Percentiles rank a stretch among this genome's conserved stretches.
Conservation (phyloP, 1,140 invertebrate species). For the Manduca sexta region DNA sequence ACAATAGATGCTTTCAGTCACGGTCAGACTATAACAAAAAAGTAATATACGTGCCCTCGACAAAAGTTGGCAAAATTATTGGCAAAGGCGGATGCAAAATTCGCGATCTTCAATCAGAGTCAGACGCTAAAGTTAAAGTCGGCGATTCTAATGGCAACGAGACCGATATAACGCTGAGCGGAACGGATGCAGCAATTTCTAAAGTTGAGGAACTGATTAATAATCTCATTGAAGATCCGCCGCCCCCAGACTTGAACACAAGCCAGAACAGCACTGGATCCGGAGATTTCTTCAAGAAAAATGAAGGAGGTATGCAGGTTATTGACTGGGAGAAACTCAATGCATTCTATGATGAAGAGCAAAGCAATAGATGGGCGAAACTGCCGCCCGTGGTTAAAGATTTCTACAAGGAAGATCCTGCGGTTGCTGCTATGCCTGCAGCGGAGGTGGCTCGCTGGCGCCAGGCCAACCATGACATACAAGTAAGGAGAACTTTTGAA, state of each 20-base stretch:
- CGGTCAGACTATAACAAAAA: constrained; percentile 37
- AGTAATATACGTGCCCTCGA: constrained; percentile 44
- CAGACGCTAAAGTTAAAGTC: constrained; percentile 53
- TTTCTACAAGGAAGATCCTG: constrained; percentile 88
- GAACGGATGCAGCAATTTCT: constrained; percentile 67
- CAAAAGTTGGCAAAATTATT: constrained; percentile 61
- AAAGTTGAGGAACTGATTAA: constrained; percentile 75
- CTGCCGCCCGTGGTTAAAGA: constrained; percentile 83
- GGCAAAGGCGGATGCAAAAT: constrained; percentile 85
- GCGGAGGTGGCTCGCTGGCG: constrained; percentile 78
- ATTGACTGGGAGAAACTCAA: constrained; percentile 59
- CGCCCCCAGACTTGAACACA: not conserved
- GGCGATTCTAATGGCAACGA: constrained; percentile 49
- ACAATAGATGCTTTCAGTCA: constrained; percentile 12
- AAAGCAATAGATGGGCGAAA: constrained; percentile 76
- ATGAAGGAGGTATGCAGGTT: constrained; percentile 42
- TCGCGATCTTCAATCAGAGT: constrained; percentile 77
- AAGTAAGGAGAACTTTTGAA: constrained; percentile 75
- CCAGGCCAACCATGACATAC: constrained; percentile 81
- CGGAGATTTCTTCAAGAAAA: constrained; percentile 45
- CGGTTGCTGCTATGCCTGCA: constrained; percentile 77
- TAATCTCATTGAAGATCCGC: constrained; percentile 50
- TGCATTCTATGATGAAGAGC: constrained; percentile 68
- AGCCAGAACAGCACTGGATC: constrained; percentile 38
- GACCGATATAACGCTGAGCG: constrained; percentile 71